phyloP scores from a whole-genome alignment of 2,797 vertebrate species.

The Dallia pectoralis region DNA sequence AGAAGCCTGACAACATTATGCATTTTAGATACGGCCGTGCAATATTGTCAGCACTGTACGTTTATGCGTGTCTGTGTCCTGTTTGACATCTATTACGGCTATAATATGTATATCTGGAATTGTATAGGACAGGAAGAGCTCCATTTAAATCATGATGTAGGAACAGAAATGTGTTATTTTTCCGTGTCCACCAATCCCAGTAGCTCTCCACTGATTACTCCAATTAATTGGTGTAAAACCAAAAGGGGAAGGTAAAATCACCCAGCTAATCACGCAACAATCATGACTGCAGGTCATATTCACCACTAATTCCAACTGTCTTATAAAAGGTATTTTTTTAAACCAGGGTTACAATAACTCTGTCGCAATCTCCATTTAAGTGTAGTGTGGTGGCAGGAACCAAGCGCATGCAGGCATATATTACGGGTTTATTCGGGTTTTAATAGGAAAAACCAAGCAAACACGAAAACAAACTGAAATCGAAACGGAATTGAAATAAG shows the following conservation, averaged over 20 bases:
- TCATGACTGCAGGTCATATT: not conserved
- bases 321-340: not conserved
- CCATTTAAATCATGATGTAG: not conserved
- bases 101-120: not conserved
- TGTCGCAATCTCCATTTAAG: too few relatives aligned
- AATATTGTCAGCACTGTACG: not conserved
- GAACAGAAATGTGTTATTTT: not conserved
- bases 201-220: not conserved
- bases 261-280: slow-evolving; percentile 12
- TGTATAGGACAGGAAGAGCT: not conserved
- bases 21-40: not conserved
- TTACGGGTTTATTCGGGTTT: too few relatives aligned
- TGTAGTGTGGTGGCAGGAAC: too few relatives aligned
- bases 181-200: not conserved
- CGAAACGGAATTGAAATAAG: too few relatives aligned
- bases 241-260: not conserved
- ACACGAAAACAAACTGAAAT: too few relatives aligned
- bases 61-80: not conserved
- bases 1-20: too few relatives aligned
- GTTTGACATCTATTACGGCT: not conserved
- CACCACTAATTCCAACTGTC: not conserved
- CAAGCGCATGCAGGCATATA: too few relatives aligned
- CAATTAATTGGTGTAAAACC: not conserved
- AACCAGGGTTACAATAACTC: not conserved
- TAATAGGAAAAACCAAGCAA: too few relatives aligned